A percentile compares a stretch with the other conserved stretches of the same genome.
Evolutionary conservation across 2,888 invertebrate genomes (phyloP).

Genomic region (Apoderus coryli): DNA sequence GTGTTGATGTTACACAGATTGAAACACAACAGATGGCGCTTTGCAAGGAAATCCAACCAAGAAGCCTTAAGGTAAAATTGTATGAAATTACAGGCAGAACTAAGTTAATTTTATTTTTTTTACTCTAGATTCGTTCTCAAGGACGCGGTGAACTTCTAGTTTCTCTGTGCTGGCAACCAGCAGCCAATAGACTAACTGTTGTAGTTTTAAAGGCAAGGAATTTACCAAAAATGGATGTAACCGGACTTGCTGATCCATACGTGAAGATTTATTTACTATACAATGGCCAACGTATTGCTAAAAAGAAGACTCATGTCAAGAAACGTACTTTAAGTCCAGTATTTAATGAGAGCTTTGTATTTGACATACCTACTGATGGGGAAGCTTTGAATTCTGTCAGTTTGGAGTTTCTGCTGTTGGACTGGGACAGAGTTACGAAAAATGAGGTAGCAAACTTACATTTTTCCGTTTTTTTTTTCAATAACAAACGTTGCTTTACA

Average conservation of each 20-base stretch:
- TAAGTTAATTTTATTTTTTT: conserved; percentile 8
- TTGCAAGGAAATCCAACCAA: conserved; percentile 80
- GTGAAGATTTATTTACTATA: conserved; percentile 95
- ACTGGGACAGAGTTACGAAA: conserved; percentile 97
- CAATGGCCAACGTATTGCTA: conserved; percentile 95
- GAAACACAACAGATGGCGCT: conserved; percentile 67
- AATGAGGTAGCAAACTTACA: conserved; percentile 60
- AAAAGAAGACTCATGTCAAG: conserved; percentile 98
- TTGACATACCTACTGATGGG: conserved; percentile 73
- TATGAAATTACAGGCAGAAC: not conserved
- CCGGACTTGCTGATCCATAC: conserved; percentile 92
- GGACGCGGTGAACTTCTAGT: conserved; percentile 91
- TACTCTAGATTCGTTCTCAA: conserved; percentile 68
- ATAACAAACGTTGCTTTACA: no score
- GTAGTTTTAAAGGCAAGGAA: conserved; percentile 95
- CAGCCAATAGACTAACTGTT: conserved; percentile 87
- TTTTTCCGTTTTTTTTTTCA: not conserved
- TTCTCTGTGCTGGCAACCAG: conserved; percentile 96
- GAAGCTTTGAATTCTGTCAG: conserved; percentile 71
- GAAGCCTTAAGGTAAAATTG: conserved; percentile 72
- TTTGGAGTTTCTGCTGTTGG: conserved; percentile 77
- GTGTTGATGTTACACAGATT: conserved; percentile 51
- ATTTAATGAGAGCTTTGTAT: conserved; percentile 97
- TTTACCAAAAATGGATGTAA: conserved; percentile 95
- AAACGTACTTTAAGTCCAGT: conserved; percentile 95